Evolutionary conservation across 2,888 invertebrate genomes (phyloP).

Genomic region (Cloeon dipterum): DNA sequence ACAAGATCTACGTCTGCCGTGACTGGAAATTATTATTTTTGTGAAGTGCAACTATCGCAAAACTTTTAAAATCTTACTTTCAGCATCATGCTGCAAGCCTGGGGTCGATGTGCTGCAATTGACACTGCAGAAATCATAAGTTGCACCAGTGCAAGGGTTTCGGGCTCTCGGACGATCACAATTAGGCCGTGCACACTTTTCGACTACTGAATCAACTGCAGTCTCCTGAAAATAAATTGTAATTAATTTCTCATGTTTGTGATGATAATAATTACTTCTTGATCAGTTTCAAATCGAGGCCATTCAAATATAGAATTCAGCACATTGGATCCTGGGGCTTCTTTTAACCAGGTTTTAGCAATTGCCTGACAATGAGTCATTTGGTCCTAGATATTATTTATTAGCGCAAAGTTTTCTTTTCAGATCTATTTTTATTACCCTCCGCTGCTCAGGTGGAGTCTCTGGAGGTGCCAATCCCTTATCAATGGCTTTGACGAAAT

Average conservation of each 20-base stretch:
- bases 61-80: too few species aligned
- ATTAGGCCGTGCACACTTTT: constrained; percentile 19
- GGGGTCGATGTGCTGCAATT: constrained; percentile 16
- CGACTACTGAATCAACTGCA: constrained; percentile 15
- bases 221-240: constrained; percentile 9
- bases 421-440: constrained; percentile 13
- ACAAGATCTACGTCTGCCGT: constrained; percentile 31
- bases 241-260: constrained; percentile 4
- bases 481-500: constrained; percentile 34
- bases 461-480: constrained; percentile 31
- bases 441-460: constrained; percentile 32
- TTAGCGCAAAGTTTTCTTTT: too few species aligned
- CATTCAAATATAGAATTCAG: too few species aligned
- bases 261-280: not conserved
- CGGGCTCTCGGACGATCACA: constrained; percentile 21
- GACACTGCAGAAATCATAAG: constrained; percentile 30
- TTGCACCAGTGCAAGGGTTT: constrained; percentile 23
- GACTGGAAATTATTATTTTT: too few species aligned
- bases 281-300: constrained; percentile 13
- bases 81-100: constrained; percentile 3
- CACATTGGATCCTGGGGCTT: too few species aligned
- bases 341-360: too few species aligned
- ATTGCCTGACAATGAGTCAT: too few species aligned
- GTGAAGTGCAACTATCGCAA: too few species aligned
- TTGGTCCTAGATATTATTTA: not conserved